phyloP scores from a whole-genome alignment of 2,888 invertebrate species.

The Tetropium fuscum region DNA sequence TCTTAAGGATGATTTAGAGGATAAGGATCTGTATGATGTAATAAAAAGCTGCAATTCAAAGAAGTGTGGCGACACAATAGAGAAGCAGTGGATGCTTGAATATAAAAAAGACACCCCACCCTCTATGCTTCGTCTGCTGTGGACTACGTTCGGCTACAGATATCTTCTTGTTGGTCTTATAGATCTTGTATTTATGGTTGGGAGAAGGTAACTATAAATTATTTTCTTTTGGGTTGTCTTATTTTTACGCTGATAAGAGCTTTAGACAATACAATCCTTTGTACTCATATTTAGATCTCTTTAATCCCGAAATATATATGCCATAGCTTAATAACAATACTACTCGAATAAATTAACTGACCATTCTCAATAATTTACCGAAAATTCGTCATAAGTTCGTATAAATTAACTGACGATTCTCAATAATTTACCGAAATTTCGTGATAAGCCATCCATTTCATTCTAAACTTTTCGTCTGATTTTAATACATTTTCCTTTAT shows the following conservation, averaged over 20 bases:
- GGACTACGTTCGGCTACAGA: conserved; percentile 39
- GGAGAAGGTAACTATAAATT: conserved; percentile 38
- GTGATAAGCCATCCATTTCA: no score
- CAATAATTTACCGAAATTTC: no score
- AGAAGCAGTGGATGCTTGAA: conserved; percentile 50
- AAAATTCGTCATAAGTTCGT: no score
- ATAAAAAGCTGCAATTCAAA: conserved; percentile 60
- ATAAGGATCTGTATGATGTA: conserved; percentile 70
- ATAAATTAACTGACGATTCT: no score
- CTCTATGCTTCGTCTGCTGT: conserved; percentile 40
- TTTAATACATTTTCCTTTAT: conserved; percentile 10
- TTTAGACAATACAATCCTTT: no score
- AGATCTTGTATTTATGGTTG: conserved; percentile 35
- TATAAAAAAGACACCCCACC: conserved; percentile 29
- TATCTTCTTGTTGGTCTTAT: conserved; percentile 38
- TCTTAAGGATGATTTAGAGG: conserved; percentile 72
- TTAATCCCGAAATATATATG: no score
- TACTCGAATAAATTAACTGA: no score
- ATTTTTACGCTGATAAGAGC: no score
- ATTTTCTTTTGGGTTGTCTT: no score
- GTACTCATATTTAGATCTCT: no score
- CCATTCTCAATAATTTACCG: no score
- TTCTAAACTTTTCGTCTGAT: not conserved
- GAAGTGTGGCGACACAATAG: conserved; percentile 52
- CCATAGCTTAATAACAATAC: no score